Base-by-base conservation (phyloP, 2,888 invertebrate species). In the Machimus atricapillus region DNA sequence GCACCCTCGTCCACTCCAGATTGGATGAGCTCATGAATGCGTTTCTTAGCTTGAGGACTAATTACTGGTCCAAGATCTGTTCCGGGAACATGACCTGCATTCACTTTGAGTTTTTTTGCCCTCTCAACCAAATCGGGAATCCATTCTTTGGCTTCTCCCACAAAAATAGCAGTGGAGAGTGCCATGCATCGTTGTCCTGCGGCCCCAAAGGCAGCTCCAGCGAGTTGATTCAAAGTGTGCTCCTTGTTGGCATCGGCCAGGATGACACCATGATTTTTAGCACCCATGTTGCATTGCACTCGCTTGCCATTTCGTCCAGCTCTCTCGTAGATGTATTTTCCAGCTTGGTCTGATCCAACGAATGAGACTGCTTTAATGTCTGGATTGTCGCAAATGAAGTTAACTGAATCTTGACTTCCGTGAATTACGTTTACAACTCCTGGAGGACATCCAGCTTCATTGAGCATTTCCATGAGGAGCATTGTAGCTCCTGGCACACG, bases 141-240 rank as follows among this genome's bases (percentile, higher is more conserved):
- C 99, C 99, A 99, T 56, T 97, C 94, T 90, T 96, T 96, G 0
- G 99, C 95, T 90, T 98, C 97, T 76, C 96, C 96, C 90, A 92
- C 93, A 87, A 93, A 93, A 1, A 93, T 90, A 0, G 92, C 93
- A 12, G 92, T 91, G 85, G 98, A 98, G 82, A 99, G 94, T 1
- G 99, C 99, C 99, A 99, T 99, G 92, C 99, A 99, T 73, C 99
- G 94, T 93, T 99, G 99, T 0, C 99, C 99, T 73, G 99, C 99
- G 8, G 99, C 99, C 0, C 99, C 99, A 93, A 99, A 99, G 0
- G 98, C 99, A 0, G 99, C 99, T 0, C 99, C 98, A 1, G 94
- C 94, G 37, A 97, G 93, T 91, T 98, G 98, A 91, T 99, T 99
- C 46, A 99, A 93, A 0, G 98, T 98, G 90, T 97, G 96, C 90